These are phyloP conservation scores for Brachionus asplanchnoidis DNA, from an alignment of 1,140 invertebrate genomes.

Conservation along the genomic window DNA sequence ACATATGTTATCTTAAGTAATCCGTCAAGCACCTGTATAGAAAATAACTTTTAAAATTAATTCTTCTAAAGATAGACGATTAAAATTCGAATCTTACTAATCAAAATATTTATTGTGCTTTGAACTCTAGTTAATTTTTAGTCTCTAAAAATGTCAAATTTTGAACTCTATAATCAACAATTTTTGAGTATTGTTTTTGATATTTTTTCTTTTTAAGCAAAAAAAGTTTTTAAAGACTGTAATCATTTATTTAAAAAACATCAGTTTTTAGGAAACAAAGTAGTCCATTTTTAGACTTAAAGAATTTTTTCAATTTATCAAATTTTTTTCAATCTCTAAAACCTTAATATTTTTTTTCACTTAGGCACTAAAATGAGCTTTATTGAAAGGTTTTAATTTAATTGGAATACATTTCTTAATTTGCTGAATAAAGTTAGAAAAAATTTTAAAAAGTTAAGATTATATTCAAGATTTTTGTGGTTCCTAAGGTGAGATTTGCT, in stretches of 20 bases:
- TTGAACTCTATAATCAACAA: too few relatives aligned
- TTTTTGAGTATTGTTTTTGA: too few relatives aligned
- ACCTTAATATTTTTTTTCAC: too few relatives aligned
- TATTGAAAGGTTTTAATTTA: neutral
- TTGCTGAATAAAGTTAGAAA: neutral
- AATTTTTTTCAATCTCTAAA: too few relatives aligned
- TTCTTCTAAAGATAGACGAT: too few relatives aligned
- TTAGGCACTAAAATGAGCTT: neutral
- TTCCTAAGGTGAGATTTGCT: neutral
- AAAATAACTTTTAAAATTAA: neutral
- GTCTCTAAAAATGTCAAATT: neutral
- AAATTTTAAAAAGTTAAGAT: neutral
- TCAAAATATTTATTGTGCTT: neutral
- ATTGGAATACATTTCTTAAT: neutral
- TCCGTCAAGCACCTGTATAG: neutral
- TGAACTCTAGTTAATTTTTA: neutral
- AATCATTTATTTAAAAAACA: too few relatives aligned
- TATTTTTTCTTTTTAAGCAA: too few relatives aligned
- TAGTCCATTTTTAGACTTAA: too few relatives aligned
- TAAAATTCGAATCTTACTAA: neutral
- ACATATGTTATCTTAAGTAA: neutral
- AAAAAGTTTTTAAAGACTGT: too few relatives aligned
- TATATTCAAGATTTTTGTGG: too few relatives aligned
- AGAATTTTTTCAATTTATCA: too few relatives aligned
- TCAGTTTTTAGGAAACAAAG: too few relatives aligned